Base-by-base conservation (phyloP, 2,797 vertebrate genomes). In the Prunella strophiata region DNA sequence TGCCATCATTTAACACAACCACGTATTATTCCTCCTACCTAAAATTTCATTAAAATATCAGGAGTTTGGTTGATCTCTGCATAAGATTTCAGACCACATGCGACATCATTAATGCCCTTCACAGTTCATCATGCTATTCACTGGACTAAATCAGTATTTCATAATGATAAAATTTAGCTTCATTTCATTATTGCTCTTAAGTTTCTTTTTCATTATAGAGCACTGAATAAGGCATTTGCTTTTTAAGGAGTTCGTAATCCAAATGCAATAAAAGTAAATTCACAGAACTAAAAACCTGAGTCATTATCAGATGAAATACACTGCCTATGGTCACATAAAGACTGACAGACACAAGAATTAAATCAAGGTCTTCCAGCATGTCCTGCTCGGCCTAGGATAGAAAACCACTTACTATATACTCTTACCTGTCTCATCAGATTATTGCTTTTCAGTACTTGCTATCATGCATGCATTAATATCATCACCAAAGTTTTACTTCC, bases 11-110 rank as follows among this genome's bases (percentile, higher is more conserved):
- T 96, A 81, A 40, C 93, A 95, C 73, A 93, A 92, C 87, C 92
- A 79, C 75, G 11, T 79, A 95, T 92, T 94, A 95, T 95, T 97
- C 55, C 63, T 97, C 67, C 83, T 95, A 95, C 94, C 94, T 95
- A 96, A 96, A 93, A 83, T 87, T 93, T 93, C 92, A 91, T 96
- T 91, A 96, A 96, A 95, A 96, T 93, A 95, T 54, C n/a, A 34
- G 19, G 32, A 40, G 92, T n/a, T 94, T 93, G 91, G 51, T 89
- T 88, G 95, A 94, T 77, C 58, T 59, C 68, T 77, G 85, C 45
- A 27, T 82, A 95, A 73, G 90, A 96, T 91, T 97, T 97, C 63
- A 92, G 94, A 96, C 88, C 65, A 89, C 85, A 94, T 77, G 62
- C 71, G 72, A 91, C 30, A 36, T 95, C 88, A 88, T 16, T n/a